Percentiles rank a stretch among this genome's conserved stretches.
Conservation (phyloP, 2,797 vertebrate species). For the Paramormyrops hopkinsi region DNA sequence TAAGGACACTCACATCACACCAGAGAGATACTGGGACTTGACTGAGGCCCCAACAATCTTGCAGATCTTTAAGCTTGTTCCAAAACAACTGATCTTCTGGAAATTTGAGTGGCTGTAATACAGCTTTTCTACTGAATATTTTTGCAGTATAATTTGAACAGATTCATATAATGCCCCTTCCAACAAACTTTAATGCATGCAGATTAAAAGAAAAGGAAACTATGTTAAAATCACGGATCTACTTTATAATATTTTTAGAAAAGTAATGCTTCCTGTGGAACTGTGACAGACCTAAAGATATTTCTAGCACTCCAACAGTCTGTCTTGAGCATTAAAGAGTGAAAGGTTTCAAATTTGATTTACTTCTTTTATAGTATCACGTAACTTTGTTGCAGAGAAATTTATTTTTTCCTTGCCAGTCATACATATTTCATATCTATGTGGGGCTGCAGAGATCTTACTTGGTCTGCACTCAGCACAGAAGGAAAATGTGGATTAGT, state of each 20-base stretch:
- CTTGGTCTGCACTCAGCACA: neutral
- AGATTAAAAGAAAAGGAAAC: neutral
- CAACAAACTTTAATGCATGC: neutral
- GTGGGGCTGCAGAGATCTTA: neutral
- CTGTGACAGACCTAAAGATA: neutral
- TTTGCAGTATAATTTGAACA: neutral
- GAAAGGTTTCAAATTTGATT: neutral
- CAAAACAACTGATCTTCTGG: neutral
- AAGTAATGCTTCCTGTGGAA: neutral
- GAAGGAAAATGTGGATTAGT: neutral
- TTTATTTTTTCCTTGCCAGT: neutral
- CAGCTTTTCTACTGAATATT: neutral
- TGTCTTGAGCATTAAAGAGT: constrained; percentile 3
- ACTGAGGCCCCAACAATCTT: neutral
- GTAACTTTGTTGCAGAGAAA: neutral
- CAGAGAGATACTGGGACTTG: neutral
- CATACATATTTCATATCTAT: neutral
- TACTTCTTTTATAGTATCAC: neutral
- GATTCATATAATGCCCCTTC: neutral
- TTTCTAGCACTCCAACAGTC: neutral
- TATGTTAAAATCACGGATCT: neutral
- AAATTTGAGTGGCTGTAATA: neutral
- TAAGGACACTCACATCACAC: neutral
- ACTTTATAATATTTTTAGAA: neutral
- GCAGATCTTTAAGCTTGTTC: neutral